Evolutionary conservation across 1,140 invertebrate genomes (phyloP).

Genomic region (Drosophila busckii): DNA sequence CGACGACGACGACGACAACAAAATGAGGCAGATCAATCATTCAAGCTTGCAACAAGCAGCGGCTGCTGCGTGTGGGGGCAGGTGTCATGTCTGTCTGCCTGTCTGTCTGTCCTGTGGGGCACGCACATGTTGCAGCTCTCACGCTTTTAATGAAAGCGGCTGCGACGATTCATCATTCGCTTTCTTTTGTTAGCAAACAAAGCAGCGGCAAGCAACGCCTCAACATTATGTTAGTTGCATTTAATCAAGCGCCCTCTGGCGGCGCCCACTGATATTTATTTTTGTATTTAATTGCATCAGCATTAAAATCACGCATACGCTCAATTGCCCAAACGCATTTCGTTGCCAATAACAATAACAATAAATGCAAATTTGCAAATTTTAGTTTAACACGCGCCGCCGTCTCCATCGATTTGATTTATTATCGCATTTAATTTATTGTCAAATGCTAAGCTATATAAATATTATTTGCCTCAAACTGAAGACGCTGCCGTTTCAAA

Average conservation of each 20-base stretch:
- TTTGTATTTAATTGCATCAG: conserved; percentile 36
- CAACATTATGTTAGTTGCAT: background rate
- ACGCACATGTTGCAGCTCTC: conserved; percentile 27
- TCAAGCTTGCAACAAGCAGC: conserved; percentile 27
- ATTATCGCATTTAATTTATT: too few relatives aligned
- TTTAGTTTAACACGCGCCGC: too few relatives aligned
- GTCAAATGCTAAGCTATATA: too few relatives aligned
- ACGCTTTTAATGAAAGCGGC: conserved; percentile 22
- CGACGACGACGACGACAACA: conserved; percentile 4
- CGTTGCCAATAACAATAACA: conserved; percentile 2
- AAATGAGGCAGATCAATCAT: conserved; percentile 70
- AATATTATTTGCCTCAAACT: too few relatives aligned
- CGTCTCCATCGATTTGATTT: too few relatives aligned
- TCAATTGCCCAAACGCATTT: background rate
- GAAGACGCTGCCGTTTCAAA: too few relatives aligned
- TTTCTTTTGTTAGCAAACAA: too few relatives aligned
- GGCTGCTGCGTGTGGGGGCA: background rate
- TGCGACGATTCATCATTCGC: conserved; percentile 29
- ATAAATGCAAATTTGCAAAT: background rate
- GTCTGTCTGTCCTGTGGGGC: too few relatives aligned
- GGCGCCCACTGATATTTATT: too few relatives aligned
- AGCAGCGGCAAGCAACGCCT: too few relatives aligned
- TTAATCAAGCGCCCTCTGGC: background rate
- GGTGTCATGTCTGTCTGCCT: conserved; percentile 25
- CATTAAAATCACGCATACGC: conserved; percentile 15